Evolutionary conservation across 2,888 invertebrate genomes (phyloP).

Genomic region (Caenorhabditis angaria): DNA sequence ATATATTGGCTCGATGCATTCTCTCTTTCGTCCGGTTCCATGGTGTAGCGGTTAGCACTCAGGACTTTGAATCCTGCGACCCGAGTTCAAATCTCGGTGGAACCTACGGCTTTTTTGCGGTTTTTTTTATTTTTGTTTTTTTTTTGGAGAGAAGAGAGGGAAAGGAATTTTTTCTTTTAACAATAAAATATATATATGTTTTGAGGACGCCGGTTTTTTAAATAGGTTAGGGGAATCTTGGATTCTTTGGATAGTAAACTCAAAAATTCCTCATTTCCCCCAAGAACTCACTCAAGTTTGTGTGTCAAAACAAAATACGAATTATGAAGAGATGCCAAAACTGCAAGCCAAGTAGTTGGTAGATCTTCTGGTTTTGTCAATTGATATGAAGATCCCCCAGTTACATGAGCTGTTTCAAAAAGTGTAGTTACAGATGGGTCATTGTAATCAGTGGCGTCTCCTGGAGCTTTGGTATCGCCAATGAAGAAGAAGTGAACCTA

Average conservation of each 20-base stretch:
- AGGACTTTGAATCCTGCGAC: constrained; percentile 60
- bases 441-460: constrained; percentile 41
- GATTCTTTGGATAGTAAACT: no score
- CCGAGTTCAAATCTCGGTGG: constrained; percentile 62
- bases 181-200: no score
- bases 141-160: no score
- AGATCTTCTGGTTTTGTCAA: constrained; percentile 21
- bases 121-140: constrained; percentile 1
- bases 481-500: constrained; percentile 53
- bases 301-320: constrained; percentile 44
- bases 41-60: constrained; percentile 63
- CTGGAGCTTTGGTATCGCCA: constrained; percentile 50
- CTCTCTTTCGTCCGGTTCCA: constrained; percentile 24
- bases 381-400: constrained; percentile 56
- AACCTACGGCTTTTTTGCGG: constrained; percentile 32
- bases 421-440: constrained; percentile 46
- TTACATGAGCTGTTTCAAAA: constrained; percentile 48
- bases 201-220: no score
- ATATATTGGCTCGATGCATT: background rate
- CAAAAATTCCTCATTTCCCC: no score
- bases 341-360: constrained; percentile 26
- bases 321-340: constrained; percentile 27
- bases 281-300: constrained; percentile 36
- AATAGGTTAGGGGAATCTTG: no score
- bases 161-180: no score